phyloP scores from a whole-genome alignment of 2,797 vertebrate genomes.

The Scomberomorus guttatus region DNA sequence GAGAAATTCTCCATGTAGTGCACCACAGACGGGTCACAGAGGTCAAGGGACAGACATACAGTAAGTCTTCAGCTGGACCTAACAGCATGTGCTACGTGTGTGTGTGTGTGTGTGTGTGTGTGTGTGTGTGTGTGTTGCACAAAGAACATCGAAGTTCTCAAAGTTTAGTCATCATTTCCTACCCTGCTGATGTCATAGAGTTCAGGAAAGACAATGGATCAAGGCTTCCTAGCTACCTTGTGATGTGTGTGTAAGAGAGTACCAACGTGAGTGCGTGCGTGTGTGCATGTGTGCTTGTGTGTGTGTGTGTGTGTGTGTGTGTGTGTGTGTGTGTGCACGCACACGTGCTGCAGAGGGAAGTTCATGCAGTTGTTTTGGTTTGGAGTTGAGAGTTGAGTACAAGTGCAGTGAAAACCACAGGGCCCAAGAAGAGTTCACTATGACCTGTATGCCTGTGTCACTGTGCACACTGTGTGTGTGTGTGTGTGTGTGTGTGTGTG shows the following conservation, averaged over 20 bases:
- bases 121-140: constrained; percentile 14
- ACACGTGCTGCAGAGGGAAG: background rate
- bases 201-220: constrained; percentile 41
- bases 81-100: background rate
- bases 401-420: constrained; percentile 41
- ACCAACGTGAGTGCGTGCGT: constrained; percentile 5
- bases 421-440: constrained; percentile 38
- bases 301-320: constrained; percentile 2
- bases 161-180: constrained; percentile 39
- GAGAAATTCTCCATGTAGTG: no score
- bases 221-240: constrained; percentile 20
- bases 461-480: constrained; percentile 9
- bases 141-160: constrained; percentile 10
- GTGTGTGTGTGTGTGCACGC: constrained; percentile 6
- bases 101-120: constrained; percentile 15
- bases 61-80: no score
- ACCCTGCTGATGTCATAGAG: constrained; percentile 36
- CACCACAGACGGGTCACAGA: no score
- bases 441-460: background rate
- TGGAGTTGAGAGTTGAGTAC: constrained; percentile 32
- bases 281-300: background rate
- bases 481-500: constrained; percentile 25
- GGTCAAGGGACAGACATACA: no score
- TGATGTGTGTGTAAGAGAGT: constrained; percentile 1
- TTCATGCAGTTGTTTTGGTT: constrained; percentile 55